Conservation (phyloP, 2,113 vertebrate species). For the Corythornis madagascariensis region DNA sequence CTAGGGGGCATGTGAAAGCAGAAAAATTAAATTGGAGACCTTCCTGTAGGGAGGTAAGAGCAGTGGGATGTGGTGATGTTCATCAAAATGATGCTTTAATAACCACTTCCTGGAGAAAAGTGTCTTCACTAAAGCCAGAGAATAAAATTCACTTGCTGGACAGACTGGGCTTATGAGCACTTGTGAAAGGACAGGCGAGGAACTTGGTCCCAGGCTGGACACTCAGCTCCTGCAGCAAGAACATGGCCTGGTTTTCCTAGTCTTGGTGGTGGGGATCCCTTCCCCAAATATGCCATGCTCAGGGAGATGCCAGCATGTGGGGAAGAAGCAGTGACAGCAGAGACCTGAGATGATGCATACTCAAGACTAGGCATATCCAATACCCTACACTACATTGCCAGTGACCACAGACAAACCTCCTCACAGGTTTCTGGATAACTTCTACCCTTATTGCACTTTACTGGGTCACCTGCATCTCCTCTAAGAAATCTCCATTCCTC, state of each 20-base stretch:
- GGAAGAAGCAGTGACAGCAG: background rate
- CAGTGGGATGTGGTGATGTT: background rate
- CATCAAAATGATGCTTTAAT: background rate
- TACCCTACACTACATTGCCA: background rate
- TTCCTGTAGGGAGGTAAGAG: background rate
- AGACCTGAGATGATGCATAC: background rate
- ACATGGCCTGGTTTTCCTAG: background rate
- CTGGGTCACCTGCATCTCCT: background rate
- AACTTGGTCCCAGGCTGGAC: background rate
- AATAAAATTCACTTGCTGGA: background rate
- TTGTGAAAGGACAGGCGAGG: background rate
- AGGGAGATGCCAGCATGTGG: background rate
- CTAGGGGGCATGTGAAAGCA: background rate
- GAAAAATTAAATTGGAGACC: background rate
- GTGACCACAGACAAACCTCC: background rate
- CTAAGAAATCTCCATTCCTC: background rate
- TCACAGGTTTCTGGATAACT: background rate
- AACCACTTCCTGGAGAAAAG: background rate
- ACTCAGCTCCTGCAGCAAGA: background rate
- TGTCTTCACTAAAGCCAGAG: background rate
- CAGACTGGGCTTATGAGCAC: fast-evolving
- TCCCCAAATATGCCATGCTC: background rate
- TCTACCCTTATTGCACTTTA: background rate
- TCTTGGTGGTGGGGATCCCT: too few relatives aligned
- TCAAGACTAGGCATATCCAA: background rate